Percentiles rank a stretch among this genome's conserved stretches.
Evolutionary conservation across 2,888 invertebrate genomes (phyloP).

Genomic region (Leucophenga montana): DNA sequence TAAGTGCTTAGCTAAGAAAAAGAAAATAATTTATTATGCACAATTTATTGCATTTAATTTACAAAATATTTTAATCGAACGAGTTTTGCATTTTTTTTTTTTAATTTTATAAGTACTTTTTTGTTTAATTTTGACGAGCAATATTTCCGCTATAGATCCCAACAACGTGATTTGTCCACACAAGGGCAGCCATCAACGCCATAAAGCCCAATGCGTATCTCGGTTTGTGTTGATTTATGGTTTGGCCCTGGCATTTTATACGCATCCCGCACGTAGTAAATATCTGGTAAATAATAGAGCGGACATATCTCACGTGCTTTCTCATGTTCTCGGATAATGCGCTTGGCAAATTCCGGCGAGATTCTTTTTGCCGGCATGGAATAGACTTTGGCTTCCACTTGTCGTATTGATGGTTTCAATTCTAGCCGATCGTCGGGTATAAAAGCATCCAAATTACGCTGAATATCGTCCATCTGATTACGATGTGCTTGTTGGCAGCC

Average conservation of each 20-base stretch:
- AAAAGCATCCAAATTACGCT: conserved; percentile 44
- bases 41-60: no score
- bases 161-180: conserved; percentile 47
- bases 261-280: conserved; percentile 35
- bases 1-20: no score
- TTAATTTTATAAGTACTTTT: no score
- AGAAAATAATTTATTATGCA: no score
- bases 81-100: neutral
- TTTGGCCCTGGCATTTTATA: conserved; percentile 38
- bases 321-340: conserved; percentile 46
- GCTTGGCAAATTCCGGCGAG: conserved; percentile 38
- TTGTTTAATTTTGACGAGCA: neutral
- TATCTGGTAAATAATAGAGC: conserved; percentile 49
- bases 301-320: conserved; percentile 38
- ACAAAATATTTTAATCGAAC: no score
- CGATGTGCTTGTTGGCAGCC: conserved; percentile 39
- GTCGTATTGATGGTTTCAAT: conserved; percentile 45
- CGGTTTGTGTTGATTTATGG: conserved; percentile 52
- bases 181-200: conserved; percentile 59
- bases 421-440: conserved; percentile 39
- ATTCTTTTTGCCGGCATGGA: conserved; percentile 35
- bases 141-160: conserved; percentile 45
- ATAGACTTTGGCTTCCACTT: conserved; percentile 50
- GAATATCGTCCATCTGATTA: conserved; percentile 40
- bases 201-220: conserved; percentile 44